A percentile compares a stretch with the other conserved stretches of the same genome.
phyloP scores from a whole-genome alignment of 2,888 invertebrate species.

The Leptogaster cylindrica region DNA sequence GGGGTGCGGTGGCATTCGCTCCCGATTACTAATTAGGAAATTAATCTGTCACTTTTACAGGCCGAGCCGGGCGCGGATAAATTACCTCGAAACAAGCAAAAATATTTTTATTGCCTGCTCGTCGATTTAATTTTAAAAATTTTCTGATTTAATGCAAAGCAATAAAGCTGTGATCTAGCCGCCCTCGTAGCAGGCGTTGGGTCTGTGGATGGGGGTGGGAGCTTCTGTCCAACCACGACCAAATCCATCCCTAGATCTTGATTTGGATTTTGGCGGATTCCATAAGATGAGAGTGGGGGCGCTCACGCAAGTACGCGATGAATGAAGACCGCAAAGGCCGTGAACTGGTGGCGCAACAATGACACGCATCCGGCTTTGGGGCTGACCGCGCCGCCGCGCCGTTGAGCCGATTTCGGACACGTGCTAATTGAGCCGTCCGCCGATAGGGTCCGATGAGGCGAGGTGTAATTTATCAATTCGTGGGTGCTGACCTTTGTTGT shows the following conservation, averaged over 20 bases:
- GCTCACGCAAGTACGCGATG: conserved; percentile 16
- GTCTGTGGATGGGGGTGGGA: not conserved
- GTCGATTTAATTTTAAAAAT: conserved; percentile 33
- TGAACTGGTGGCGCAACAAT: conserved; percentile 13
- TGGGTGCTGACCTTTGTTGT: not conserved
- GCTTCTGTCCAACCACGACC: not conserved
- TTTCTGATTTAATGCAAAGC: conserved; percentile 35
- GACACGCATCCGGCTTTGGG: conserved; percentile 12
- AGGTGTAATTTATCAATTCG: conserved; percentile 5
- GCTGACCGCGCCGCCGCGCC: not conserved
- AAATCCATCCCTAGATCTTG: no score
- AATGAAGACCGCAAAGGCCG: conserved; percentile 16
- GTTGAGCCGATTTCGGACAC: conserved; percentile 6
- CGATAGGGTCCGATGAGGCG: conserved; percentile 4
- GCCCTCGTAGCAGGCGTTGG: not conserved
- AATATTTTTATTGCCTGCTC: conserved; percentile 43
- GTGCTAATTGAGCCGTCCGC: conserved; percentile 29
- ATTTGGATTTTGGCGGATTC: no score
- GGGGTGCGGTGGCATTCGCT: conserved; percentile 35
- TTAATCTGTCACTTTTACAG: conserved; percentile 50
- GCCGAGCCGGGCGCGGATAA: conserved; percentile 43
- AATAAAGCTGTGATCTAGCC: conserved; percentile 27
- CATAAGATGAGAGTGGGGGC: no score
- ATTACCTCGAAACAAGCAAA: conserved; percentile 42
- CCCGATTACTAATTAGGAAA: conserved; percentile 50